Percentiles rank a stretch among this genome's conserved stretches.
Conservation (phyloP, 1,140 invertebrate genomes). For the Ceratosolen solmsi region DNA sequence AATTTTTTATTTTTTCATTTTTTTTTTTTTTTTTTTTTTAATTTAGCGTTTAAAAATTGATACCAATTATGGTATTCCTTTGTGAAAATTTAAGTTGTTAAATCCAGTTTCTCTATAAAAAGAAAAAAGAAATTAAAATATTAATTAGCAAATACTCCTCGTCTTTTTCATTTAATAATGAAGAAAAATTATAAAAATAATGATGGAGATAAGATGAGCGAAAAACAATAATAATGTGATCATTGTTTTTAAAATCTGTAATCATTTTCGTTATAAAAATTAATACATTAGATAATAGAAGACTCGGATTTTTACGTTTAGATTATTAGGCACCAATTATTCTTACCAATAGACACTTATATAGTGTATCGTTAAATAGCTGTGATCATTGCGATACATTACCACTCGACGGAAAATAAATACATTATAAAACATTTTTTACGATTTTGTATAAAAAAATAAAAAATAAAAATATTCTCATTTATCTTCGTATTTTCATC, state of each 20-base stretch:
- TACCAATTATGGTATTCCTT: neutral
- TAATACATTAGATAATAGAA: conserved; percentile 26
- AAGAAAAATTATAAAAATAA: conserved; percentile 25
- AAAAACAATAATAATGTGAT: conserved; percentile 32
- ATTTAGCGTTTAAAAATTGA: conserved; percentile 22
- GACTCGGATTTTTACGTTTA: conserved; percentile 47
- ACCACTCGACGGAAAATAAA: conserved; percentile 27
- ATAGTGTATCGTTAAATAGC: conserved; percentile 52
- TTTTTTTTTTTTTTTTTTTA: neutral
- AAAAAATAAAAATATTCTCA: conserved; percentile 1
- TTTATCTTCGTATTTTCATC: conserved; percentile 28
- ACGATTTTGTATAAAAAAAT: conserved; percentile 28
- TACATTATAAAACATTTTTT: conserved; percentile 30
- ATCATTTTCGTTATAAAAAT: conserved; percentile 26
- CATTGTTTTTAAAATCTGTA: neutral
- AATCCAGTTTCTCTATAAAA: too few relatives aligned
- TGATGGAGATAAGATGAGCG: neutral
- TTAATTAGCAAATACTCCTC: neutral
- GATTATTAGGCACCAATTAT: conserved; percentile 35
- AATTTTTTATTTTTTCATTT: neutral
- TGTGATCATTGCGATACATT: conserved; percentile 42
- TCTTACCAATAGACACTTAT: conserved; percentile 47
- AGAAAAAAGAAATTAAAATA: conserved; percentile 15
- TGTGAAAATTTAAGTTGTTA: conserved; percentile 22
- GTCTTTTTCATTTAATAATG: conserved; percentile 38